Percentiles rank a stretch among this genome's conserved stretches.
These are phyloP conservation scores for Pentalonia nigronervosa DNA, from an alignment of 1,140 invertebrate species.

Conservation along the genomic window DNA sequence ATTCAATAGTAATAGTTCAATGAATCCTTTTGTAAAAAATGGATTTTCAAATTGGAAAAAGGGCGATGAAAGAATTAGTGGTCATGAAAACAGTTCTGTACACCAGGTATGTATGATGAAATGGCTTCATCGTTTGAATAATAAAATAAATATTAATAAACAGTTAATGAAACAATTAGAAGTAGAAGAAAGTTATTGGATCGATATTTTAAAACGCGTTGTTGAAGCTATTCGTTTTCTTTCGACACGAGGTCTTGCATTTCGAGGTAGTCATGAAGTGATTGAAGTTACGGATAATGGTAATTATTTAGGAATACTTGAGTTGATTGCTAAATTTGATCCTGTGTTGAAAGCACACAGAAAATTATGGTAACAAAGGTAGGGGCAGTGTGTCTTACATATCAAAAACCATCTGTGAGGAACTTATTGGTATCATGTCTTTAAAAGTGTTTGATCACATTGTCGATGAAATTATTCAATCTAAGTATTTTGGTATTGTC, in stretches of 20 bases:
- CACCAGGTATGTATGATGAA: conserved; percentile 19
- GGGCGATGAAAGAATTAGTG: conserved; percentile 5
- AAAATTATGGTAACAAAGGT: conserved; percentile 62
- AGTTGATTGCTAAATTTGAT: conserved; percentile 63
- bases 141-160: conserved; percentile 29
- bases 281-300: conserved; percentile 12
- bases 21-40: no score
- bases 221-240: conserved; percentile 22
- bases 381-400: conserved; percentile 62
- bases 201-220: conserved; percentile 28
- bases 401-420: conserved; percentile 63
- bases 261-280: conserved; percentile 15
- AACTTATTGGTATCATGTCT: conserved; percentile 62
- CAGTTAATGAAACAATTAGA: conserved; percentile 17
- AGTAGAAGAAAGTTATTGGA: conserved; percentile 30
- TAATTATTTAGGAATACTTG: conserved; percentile 61
- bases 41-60: background rate
- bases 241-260: conserved; percentile 22
- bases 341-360: conserved; percentile 63
- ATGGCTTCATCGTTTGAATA: conserved; percentile 34
- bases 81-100: conserved; percentile 20
- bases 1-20: no score
- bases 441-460: conserved; percentile 45
- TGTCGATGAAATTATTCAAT: conserved; percentile 28
- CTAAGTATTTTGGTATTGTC: conserved; percentile 41